Conservation (phyloP, 2,797 vertebrate genomes). For the Melanitta fusca region DNA sequence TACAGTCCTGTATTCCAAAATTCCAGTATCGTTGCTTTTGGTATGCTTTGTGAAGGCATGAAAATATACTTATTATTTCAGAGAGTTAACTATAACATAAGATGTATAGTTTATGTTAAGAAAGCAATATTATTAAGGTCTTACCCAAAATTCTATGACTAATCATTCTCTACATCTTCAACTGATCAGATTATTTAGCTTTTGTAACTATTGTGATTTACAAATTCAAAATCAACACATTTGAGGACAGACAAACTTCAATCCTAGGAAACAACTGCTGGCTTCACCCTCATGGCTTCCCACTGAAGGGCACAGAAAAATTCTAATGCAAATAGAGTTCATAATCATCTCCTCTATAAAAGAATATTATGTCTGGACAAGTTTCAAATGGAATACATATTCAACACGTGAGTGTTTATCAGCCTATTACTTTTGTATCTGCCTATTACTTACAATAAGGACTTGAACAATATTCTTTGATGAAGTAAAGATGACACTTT, state of each 20-base stretch:
- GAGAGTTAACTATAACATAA: neutral
- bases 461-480: neutral
- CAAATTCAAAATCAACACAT: neutral
- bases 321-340: neutral
- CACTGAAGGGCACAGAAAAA: neutral
- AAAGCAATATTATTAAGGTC: neutral
- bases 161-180: neutral
- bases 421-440: neutral
- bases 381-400: neutral
- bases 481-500: neutral
- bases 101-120: neutral
- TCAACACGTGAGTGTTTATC: neutral
- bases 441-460: neutral
- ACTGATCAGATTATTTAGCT: neutral
- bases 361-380: neutral
- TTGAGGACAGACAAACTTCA: neutral
- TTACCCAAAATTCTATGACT: neutral
- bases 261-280: neutral
- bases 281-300: neutral
- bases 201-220: neutral
- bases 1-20: neutral
- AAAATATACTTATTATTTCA: slow-evolving; percentile 24
- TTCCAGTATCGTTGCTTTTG: neutral
- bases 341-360: neutral
- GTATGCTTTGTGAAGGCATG: neutral